Percentiles rank a stretch among this genome's conserved stretches.
These are phyloP conservation scores for Melanotaenia duboulayi DNA, from an alignment of 2,113 vertebrate genomes.

Conservation along the genomic window DNA sequence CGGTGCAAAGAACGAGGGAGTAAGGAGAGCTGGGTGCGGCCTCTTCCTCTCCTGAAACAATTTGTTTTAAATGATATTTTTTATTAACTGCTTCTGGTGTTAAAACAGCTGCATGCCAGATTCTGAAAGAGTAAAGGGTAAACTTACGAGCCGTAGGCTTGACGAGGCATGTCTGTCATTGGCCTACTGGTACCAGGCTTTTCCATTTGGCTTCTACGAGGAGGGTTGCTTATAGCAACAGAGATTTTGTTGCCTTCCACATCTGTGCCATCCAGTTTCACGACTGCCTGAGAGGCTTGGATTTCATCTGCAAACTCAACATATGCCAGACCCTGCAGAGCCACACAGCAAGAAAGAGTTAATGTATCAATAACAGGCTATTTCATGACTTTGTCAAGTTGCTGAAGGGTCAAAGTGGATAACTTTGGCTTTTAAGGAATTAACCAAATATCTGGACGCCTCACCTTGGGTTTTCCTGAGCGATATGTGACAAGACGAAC, in stretches of 20 bases:
- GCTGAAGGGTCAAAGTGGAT: not conserved
- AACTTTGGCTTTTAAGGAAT: not conserved
- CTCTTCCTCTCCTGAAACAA: conserved; percentile 88
- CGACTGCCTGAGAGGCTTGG: conserved; percentile 92
- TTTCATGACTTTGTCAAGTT: not conserved
- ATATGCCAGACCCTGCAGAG: conserved; percentile 92
- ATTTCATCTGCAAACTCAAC: conserved; percentile 92
- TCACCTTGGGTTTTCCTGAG: conserved; percentile 95
- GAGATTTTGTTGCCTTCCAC: conserved; percentile 88
- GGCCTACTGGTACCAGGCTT: conserved; percentile 69
- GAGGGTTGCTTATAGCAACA: conserved; percentile 96
- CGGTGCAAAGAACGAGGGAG: conserved; percentile 92
- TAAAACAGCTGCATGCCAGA: not conserved
- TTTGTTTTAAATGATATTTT: not conserved
- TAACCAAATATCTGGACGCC: conserved; percentile 8
- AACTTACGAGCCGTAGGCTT: conserved; percentile 91
- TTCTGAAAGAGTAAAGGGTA: not conserved
- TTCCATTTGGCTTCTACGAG: conserved; percentile 81
- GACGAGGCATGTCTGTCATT: conserved; percentile 71
- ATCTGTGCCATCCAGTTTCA: conserved; percentile 90
- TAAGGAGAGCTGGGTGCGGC: conserved; percentile 92
- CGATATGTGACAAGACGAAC: conserved; percentile 94
- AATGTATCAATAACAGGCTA: not conserved
- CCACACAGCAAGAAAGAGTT: not conserved
- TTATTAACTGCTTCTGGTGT: too few relatives aligned